Evolutionary conservation across 2,888 invertebrate species (phyloP).

Genomic region (Drosophila seclusa): DNA sequence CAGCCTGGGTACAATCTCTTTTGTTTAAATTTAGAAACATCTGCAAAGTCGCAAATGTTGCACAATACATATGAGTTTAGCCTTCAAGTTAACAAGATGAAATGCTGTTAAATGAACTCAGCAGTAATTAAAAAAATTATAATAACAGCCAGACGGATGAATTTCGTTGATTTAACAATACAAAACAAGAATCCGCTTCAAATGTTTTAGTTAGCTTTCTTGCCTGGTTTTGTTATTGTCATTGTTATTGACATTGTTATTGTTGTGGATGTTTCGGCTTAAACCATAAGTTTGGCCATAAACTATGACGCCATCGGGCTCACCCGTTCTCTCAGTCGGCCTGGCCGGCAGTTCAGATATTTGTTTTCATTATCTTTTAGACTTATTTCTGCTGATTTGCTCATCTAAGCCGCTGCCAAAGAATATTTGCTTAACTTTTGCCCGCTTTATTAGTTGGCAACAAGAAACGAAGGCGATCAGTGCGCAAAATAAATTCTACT

Average conservation of each 20-base stretch:
- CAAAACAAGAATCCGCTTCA: constrained; percentile 27
- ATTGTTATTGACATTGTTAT: constrained; percentile 15
- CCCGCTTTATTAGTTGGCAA: constrained; percentile 50
- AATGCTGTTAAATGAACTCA: neutral
- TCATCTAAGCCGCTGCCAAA: constrained; percentile 52
- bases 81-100: neutral
- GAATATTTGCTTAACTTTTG: constrained; percentile 19
- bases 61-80: neutral
- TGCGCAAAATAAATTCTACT: constrained; percentile 27
- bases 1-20: neutral
- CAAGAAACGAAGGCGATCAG: constrained; percentile 45
- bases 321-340: constrained; percentile 3
- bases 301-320: constrained; percentile 77
- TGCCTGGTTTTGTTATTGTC: constrained; percentile 6
- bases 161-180: constrained; percentile 4
- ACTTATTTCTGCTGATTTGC: constrained; percentile 71
- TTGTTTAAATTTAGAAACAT: neutral
- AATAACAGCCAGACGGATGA: neutral
- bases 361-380: constrained; percentile 71
- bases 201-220: constrained; percentile 45
- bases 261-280: neutral
- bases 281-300: constrained; percentile 57
- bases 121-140: neutral
- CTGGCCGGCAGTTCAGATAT: constrained; percentile 59
- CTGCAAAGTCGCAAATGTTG: constrained; percentile 2